These are phyloP conservation scores for Cerastis leucographa DNA, from an alignment of 2,888 invertebrate species.

Conservation along the genomic window DNA sequence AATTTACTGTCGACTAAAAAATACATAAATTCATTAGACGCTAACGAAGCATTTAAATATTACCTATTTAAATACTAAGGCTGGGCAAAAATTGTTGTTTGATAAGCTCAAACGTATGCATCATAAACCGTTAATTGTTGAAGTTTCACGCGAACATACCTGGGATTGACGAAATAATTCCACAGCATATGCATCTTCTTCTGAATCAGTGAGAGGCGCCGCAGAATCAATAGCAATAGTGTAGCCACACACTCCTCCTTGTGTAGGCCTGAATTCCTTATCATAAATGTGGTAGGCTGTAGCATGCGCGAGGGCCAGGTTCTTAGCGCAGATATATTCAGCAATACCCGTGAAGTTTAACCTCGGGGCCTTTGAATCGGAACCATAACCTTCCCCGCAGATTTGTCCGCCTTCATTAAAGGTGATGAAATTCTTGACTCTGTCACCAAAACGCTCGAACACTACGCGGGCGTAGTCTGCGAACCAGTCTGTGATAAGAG, in stretches of 20 bases:
- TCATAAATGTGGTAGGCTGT: constrained; percentile 81
- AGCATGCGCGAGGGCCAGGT: constrained; percentile 89
- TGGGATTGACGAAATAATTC: constrained; percentile 64
- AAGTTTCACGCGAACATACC: constrained; percentile 58
- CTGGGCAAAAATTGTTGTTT: neutral
- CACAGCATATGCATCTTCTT: constrained; percentile 76
- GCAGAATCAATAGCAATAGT: constrained; percentile 55
- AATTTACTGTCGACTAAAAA: neutral
- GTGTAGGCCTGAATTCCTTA: constrained; percentile 74
- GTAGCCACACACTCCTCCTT: constrained; percentile 68
- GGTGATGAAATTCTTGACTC: constrained; percentile 90
- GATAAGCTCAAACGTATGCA: neutral
- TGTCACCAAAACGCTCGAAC: constrained; percentile 85
- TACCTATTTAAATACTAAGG: neutral
- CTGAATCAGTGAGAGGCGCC: constrained; percentile 72
- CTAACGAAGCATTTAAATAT: neutral
- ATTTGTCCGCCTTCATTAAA: constrained; percentile 89
- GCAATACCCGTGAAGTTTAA: constrained; percentile 83
- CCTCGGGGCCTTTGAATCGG: constrained; percentile 74
- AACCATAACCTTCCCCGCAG: constrained; percentile 84
- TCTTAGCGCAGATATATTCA: constrained; percentile 87
- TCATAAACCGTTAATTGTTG: neutral
- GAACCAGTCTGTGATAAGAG: constrained; percentile 83
- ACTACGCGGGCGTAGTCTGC: constrained; percentile 84
- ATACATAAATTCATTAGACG: neutral